Evolutionary conservation across 2,888 invertebrate species (phyloP).

Genomic region (Andrena minutula): DNA sequence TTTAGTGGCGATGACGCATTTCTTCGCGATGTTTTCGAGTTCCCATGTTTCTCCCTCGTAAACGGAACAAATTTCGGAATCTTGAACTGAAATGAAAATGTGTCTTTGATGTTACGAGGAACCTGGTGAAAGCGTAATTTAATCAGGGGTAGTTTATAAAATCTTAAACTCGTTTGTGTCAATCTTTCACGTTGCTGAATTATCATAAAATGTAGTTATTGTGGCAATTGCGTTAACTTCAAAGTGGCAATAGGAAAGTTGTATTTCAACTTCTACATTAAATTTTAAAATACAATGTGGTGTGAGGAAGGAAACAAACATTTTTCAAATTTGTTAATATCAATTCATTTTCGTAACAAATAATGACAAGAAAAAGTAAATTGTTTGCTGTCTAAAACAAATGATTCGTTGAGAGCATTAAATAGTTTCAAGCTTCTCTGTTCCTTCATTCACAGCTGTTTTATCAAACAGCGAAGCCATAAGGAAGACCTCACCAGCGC

Average conservation of each 20-base stretch:
- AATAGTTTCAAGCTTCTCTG: neutral
- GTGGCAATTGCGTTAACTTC: too few species aligned
- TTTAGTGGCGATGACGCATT: neutral
- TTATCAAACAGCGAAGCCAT: constrained; percentile 7
- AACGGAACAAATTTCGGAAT: neutral
- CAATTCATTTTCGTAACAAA: neutral
- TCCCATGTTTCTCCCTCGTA: neutral
- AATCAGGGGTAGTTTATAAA: too few species aligned
- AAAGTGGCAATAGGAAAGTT: too few species aligned
- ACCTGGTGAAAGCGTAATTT: too few species aligned
- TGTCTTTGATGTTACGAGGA: neutral
- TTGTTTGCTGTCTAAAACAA: neutral
- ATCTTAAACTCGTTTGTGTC: too few species aligned
- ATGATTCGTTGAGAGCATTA: too few species aligned
- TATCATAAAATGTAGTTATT: too few species aligned
- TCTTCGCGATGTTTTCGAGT: neutral
- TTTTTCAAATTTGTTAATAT: neutral
- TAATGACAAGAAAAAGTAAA: neutral
- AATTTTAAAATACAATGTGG: too few species aligned
- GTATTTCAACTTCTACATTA: too few species aligned
- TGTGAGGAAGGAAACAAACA: neutral
- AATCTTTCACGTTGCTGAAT: too few species aligned
- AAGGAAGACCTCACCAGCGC: neutral
- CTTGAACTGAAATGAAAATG: neutral
- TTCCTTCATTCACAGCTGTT: neutral